These are phyloP conservation scores for Halichoerus grypus DNA, from an alignment of 2,113 vertebrate genomes.

Conservation along the genomic window DNA sequence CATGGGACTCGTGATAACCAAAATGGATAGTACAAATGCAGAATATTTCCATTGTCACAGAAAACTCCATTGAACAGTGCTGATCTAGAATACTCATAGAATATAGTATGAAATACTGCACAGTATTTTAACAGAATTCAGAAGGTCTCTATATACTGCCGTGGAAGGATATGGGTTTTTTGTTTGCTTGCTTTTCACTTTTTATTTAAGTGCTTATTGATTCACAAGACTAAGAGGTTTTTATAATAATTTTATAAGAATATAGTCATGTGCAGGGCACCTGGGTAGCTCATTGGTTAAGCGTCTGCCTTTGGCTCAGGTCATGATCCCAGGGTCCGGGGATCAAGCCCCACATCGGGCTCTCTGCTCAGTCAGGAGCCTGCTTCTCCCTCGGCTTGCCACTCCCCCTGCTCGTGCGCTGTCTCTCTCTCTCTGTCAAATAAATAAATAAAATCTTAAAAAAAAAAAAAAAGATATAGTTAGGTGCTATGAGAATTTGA, in stretches of 20 bases:
- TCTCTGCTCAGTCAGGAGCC: too few species aligned
- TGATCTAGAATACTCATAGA: background rate
- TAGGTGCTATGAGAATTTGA: background rate
- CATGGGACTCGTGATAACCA: background rate
- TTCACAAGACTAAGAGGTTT: background rate
- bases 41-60: background rate
- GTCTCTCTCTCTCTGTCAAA: too few species aligned
- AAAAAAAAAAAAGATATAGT: background rate
- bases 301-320: too few species aligned
- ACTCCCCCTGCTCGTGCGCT: too few species aligned
- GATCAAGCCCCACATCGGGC: accelerated
- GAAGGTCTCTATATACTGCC: background rate
- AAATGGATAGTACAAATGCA: background rate
- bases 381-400: too few species aligned
- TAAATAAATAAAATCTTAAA: too few species aligned
- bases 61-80: background rate
- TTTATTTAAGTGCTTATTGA: slow-evolving; percentile 32
- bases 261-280: background rate
- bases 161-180: background rate
- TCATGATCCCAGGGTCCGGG: too few species aligned
- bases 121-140: background rate
- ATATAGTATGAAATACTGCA: background rate
- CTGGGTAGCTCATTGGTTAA: background rate
- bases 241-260: background rate
- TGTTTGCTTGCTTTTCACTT: background rate